A percentile compares a stretch with the other conserved stretches of the same genome.
Conservation (phyloP, 1,140 invertebrate genomes). For the Drosophila mojavensis region DNA sequence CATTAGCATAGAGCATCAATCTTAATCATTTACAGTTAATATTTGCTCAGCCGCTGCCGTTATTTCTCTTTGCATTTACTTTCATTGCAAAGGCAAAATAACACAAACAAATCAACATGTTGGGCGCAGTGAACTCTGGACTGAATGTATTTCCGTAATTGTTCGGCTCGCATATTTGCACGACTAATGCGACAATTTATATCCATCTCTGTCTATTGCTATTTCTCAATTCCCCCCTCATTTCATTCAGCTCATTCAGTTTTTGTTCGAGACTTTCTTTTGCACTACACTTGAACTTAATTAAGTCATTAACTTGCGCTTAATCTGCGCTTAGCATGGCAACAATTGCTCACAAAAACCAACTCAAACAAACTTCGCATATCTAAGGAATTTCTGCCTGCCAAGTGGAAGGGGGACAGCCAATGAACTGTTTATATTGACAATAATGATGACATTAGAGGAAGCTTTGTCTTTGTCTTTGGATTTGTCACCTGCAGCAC, state of each 20-base stretch:
- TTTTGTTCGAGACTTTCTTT: conserved; percentile 32
- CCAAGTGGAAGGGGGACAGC: conserved; percentile 17
- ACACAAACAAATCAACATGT: background rate
- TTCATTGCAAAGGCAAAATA: background rate
- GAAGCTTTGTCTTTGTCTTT: conserved; percentile 65
- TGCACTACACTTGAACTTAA: conserved; percentile 59
- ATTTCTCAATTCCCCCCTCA: conserved; percentile 13
- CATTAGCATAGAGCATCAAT: background rate
- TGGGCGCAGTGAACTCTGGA: conserved; percentile 11
- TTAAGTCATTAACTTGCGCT: conserved; percentile 79
- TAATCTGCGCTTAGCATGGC: conserved; percentile 65
- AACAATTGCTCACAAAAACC: conserved; percentile 21
- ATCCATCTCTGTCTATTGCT: conserved; percentile 20
- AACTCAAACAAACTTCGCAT: conserved; percentile 54
- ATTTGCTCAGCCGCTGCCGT: background rate
- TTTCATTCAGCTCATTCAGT: conserved; percentile 39
- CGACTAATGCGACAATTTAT: conserved; percentile 60
- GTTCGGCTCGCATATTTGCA: conserved; percentile 56
- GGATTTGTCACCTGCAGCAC: conserved; percentile 67
- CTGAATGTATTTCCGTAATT: conserved; percentile 12
- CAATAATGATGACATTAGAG: conserved; percentile 81
- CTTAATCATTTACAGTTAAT: conserved; percentile 2
- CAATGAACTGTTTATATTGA: conserved; percentile 83
- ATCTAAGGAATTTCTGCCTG: conserved; percentile 61
- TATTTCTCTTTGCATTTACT: conserved; percentile 10